Conservation (phyloP, 1,140 invertebrate species). For the Pemphigus obesinymphae region DNA sequence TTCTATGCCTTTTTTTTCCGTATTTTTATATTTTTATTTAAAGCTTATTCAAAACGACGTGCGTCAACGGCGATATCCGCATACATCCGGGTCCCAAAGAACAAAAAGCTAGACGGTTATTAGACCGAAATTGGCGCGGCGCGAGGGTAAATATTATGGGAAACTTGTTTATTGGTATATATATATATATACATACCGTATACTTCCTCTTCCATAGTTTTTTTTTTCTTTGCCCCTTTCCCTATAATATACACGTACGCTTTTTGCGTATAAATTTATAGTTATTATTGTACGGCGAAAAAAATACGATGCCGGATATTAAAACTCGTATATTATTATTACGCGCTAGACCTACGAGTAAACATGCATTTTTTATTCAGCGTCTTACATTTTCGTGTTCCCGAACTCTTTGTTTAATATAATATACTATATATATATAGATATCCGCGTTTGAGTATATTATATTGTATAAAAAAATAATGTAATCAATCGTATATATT, state of each 20-base stretch:
- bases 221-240: not conserved
- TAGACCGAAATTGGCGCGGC: constrained; percentile 8
- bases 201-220: not conserved
- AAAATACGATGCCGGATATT: constrained; percentile 1
- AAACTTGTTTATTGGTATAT: too few relatives aligned
- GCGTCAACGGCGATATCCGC: not conserved
- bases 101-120: constrained; percentile 23
- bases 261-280: not conserved
- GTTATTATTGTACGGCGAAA: not conserved
- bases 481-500: too few relatives aligned
- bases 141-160: not conserved
- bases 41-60: not conserved
- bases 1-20: not conserved
- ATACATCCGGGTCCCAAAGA: not conserved
- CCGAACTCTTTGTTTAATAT: too few relatives aligned
- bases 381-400: not conserved
- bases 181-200: too few relatives aligned
- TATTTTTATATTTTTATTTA: not conserved
- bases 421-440: too few relatives aligned
- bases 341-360: not conserved
- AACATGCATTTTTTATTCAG: not conserved
- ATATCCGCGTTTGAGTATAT: too few relatives aligned
- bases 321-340: not conserved
- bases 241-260: too few relatives aligned
- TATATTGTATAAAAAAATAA: too few relatives aligned